A percentile compares a stretch with the other conserved stretches of the same genome.
phyloP scores from a whole-genome alignment of 2,113 vertebrate species.

The Seriola aureovittata region DNA sequence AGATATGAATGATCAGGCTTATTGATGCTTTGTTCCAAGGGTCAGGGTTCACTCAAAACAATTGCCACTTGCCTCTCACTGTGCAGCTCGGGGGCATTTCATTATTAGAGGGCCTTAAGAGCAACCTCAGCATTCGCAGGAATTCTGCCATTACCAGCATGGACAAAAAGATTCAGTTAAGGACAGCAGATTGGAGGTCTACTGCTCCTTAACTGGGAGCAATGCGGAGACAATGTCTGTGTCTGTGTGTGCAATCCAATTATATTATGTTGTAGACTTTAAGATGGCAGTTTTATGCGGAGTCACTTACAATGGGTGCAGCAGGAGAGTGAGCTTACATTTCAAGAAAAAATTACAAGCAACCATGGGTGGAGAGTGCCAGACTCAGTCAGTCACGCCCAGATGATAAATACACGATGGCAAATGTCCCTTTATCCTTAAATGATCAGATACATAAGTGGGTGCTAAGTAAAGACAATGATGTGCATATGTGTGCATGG shows the following conservation, averaged over 20 bases:
- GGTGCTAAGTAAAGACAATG: background rate
- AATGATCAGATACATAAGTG: background rate
- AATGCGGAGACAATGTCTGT: background rate
- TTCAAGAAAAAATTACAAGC: background rate
- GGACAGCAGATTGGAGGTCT: background rate
- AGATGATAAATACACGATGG: background rate
- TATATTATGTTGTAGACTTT: conserved; percentile 14
- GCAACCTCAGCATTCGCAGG: conserved; percentile 17
- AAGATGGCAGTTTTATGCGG: conserved; percentile 51
- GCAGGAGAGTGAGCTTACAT: conserved; percentile 1
- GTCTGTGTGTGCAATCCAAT: conserved; percentile 35
- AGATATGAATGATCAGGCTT: conserved; percentile 29
- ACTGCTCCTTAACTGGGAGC: background rate
- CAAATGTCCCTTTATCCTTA: background rate
- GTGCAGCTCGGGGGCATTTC: conserved; percentile 40
- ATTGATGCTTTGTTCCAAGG: conserved; percentile 41
- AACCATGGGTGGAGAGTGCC: background rate
- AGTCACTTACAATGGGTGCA: conserved; percentile 32
- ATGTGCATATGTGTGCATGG: background rate
- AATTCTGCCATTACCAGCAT: conserved; percentile 28
- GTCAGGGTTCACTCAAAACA: conserved; percentile 56
- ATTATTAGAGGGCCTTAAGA: conserved; percentile 18
- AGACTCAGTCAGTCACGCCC: background rate
- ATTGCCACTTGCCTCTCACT: conserved; percentile 17
- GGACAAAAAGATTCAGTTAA: conserved; percentile 18